A percentile compares a stretch with the other conserved stretches of the same genome.
Evolutionary conservation across 2,113 vertebrate species (phyloP).

Genomic region (Corydoras sp.): DNA sequence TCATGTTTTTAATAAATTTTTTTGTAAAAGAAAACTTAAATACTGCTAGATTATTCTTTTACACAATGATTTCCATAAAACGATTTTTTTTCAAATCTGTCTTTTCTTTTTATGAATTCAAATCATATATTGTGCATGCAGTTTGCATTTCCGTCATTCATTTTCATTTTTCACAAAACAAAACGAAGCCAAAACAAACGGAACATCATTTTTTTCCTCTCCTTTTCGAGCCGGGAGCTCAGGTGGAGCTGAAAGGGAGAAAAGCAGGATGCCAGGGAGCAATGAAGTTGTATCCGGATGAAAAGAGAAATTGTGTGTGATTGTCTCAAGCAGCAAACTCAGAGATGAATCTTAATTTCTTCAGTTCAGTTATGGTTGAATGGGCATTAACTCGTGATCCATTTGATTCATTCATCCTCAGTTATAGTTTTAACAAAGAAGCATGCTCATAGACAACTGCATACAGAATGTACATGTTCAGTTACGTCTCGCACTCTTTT

Average conservation of each 20-base stretch:
- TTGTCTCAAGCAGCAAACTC: slow-evolving; percentile 58
- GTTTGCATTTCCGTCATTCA: slow-evolving; percentile 63
- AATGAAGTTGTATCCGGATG: slow-evolving; percentile 63
- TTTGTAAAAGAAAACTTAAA: slow-evolving; percentile 63
- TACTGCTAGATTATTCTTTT: slow-evolving; percentile 60
- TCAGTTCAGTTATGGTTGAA: slow-evolving; percentile 40
- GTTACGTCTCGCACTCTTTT: slow-evolving; percentile 28
- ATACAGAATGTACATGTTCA: slow-evolving; percentile 44
- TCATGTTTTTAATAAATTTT: slow-evolving; percentile 51
- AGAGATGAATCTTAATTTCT: slow-evolving; percentile 36
- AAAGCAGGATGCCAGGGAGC: slow-evolving; percentile 52
- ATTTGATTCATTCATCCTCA: slow-evolving; percentile 48
- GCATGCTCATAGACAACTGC: slow-evolving; percentile 55
- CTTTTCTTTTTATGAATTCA: slow-evolving; percentile 54
- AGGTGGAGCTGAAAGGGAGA: slow-evolving; percentile 53
- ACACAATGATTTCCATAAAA: slow-evolving; percentile 58
- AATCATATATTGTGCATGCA: slow-evolving; percentile 70
- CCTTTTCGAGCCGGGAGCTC: slow-evolving; percentile 42
- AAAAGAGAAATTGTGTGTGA: slow-evolving; percentile 60
- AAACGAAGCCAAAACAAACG: slow-evolving; percentile 19
- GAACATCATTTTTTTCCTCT: slow-evolving; percentile 28
- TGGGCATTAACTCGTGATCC: slow-evolving; percentile 48
- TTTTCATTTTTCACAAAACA: slow-evolving; percentile 50
- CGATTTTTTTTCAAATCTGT: slow-evolving; percentile 53
- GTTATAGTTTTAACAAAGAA: slow-evolving; percentile 47